Evolutionary conservation across 2,888 invertebrate species (phyloP), one percentile per base, ranked within the genome.

Genomic region (Caenorhabditis japonica): DNA sequence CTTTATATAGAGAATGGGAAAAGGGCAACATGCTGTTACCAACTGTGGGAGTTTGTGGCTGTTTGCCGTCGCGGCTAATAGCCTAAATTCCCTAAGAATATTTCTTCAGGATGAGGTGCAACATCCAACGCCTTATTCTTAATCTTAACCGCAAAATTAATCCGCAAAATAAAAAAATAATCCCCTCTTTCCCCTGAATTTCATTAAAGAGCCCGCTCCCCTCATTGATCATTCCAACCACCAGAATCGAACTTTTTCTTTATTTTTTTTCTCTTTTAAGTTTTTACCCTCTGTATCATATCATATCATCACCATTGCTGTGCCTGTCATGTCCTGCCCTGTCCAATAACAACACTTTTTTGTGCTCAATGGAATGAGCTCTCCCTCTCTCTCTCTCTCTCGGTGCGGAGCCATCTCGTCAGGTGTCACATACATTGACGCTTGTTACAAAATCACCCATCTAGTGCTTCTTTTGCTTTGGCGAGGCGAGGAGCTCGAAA

Each of bases 391-490:
- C 25, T 15, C 47, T 30, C 19, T n/a, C n/a, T n/a, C n/a, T n/a
- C n/a, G n/a, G n/a, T n/a, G n/a, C n/a, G n/a, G n/a, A n/a, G n/a
- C n/a, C n/a, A n/a, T n/a, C 41, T 21, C 56, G 64, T 64, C 64
- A 64, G 64, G 55, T 64, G 64, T 64, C 64, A 64, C n/a, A n/a
- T 60, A 36, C 43, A 52, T 55, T 25, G n/a, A 39, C 19, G 19
- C 44, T 51, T 62, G 58, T 58, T 52, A 56, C 56, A 53, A 55
- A 51, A 30, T 10, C 30, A 5, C n/a, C n/a, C n/a, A n/a, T n/a
- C n/a, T n/a, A n/a, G n/a, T n/a, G n/a, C n/a, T n/a, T n/a, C n/a
- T n/a, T n/a, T n/a, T n/a, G n/a, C n/a, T n/a, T n/a, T n/a, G n/a
- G n/a, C n/a, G n/a, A n/a, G n/a, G n/a, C n/a, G n/a, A n/a, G n/a